Conservation (phyloP, 2,797 vertebrate genomes). For the Pipistrellus nathusii region DNA sequence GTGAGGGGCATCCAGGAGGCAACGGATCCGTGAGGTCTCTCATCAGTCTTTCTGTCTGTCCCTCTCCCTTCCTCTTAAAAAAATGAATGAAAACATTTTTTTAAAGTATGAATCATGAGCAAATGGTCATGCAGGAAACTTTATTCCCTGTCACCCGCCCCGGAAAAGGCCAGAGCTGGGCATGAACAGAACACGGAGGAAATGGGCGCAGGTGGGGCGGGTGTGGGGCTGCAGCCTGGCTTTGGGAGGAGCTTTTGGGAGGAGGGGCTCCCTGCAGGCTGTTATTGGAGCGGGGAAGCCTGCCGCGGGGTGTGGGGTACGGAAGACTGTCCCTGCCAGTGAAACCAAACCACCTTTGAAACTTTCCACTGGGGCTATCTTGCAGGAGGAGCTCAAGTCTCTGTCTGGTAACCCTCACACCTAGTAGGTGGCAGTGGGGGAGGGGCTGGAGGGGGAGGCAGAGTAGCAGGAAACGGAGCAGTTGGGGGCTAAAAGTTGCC, state of each 20-base stretch:
- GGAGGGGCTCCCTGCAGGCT: not conserved
- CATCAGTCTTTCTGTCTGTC: not conserved
- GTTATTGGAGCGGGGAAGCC: not conserved
- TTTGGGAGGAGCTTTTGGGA: not conserved
- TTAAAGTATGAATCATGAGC: conserved; percentile 67
- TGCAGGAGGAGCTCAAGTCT: conserved; percentile 72
- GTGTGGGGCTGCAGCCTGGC: not conserved
- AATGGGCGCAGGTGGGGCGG: not conserved
- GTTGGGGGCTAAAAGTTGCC: not conserved
- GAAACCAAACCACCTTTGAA: conserved; percentile 75
- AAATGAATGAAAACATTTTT: too few species aligned
- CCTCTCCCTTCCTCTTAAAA: not conserved
- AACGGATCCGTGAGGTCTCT: not conserved
- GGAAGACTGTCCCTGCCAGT: conserved; percentile 34
- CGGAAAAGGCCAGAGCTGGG: not conserved
- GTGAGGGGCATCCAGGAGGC: not conserved
- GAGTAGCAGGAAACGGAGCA: not conserved
- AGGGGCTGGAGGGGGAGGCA: not conserved
- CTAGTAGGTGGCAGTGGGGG: not conserved
- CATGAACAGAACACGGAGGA: not conserved
- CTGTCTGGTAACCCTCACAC: conserved; percentile 26
- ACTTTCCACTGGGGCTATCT: conserved; percentile 73
- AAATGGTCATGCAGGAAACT: conserved; percentile 66
- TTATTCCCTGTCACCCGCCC: conserved; percentile 51
- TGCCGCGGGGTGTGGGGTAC: not conserved